Percentiles rank a stretch among this genome's conserved stretches.
Conservation (phyloP, 2,797 vertebrate species). For the Pseudocheirus occidentalis region DNA sequence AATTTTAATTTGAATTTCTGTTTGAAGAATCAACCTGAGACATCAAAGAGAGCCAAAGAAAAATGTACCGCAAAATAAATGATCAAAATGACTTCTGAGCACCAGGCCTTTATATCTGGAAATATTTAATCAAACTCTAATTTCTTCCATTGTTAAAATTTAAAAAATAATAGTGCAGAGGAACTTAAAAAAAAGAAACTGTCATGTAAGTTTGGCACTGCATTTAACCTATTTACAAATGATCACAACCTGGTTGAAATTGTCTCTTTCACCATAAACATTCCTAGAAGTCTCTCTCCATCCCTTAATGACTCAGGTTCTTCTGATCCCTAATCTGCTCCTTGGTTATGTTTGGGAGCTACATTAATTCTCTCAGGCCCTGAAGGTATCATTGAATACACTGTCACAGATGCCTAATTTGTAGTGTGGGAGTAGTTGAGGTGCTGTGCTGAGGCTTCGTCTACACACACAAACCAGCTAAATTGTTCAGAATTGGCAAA, state of each 20-base stretch:
- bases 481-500: slow-evolving; percentile 40
- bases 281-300: background rate
- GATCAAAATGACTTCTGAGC: slow-evolving; percentile 75
- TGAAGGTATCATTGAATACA: slow-evolving; percentile 57
- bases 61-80: slow-evolving; percentile 72
- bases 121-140: slow-evolving; percentile 74
- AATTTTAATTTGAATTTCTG: slow-evolving; percentile 81
- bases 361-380: slow-evolving; percentile 56
- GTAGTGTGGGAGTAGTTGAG: slow-evolving; percentile 53
- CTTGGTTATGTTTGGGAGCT: slow-evolving; percentile 9
- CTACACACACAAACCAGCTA: slow-evolving; percentile 36
- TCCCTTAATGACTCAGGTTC: slow-evolving; percentile 34
- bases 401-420: slow-evolving; percentile 61
- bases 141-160: slow-evolving; percentile 75
- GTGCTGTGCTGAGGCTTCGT: background rate
- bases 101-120: slow-evolving; percentile 65
- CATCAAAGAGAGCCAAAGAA: slow-evolving; percentile 74
- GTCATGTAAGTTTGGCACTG: slow-evolving; percentile 44
- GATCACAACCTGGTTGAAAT: slow-evolving; percentile 46
- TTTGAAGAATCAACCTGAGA: slow-evolving; percentile 81
- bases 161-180: slow-evolving; percentile 36
- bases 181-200: slow-evolving; percentile 65
- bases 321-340: slow-evolving; percentile 29
- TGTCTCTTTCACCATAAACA: slow-evolving; percentile 10
- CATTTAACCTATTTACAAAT: slow-evolving; percentile 72